Evolutionary conservation across 1,140 invertebrate species (phyloP), one percentile per base, ranked within the genome.

Genomic region (Acromyrmex echinatior): DNA sequence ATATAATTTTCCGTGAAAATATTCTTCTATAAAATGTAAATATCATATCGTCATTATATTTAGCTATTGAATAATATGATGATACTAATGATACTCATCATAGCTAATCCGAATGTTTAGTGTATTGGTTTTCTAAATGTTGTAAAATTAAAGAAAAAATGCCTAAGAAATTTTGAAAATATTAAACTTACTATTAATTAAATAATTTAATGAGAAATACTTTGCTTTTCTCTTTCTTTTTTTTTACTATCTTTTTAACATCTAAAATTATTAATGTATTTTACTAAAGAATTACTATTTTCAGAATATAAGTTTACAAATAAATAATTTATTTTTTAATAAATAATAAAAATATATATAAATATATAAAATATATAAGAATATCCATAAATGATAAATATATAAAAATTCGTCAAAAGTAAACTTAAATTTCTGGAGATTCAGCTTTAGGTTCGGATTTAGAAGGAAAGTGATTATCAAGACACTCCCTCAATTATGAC

Each of bases 21-120:
- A 56, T 74, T 16, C 6, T 25, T 56, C 16, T 56, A 56, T 31
- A 56, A 58, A 53, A 74, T 74, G 25, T 74, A 31, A 53, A 74
- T 74, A 73, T 73, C 70, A 0, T 51, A 71, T 16, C 14, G 49
- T 53, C 49, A 70, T 70, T 70, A 51, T 70, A 51, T 6, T 21
- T 6, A 1, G 14, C 66, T 49, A 51, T 39, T 18, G 21, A 70
- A 51, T 70, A 70, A 70, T 70, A 21, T 68, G 2, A 51, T 51
- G 39, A 2, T 68, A 63, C 28, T 31, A 14, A 25, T 25, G 25
- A 25, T 25, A 63, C 3, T 25, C 39, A 14, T 68, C 12, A 21
- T 12, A 68, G 14, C n/a, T 28, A 63, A 63, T 63, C 12, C 10
- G 4, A 68, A 39, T 45, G 39, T n/a, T 68, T 12, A 9, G 4